Evolutionary conservation across 2,888 invertebrate species (phyloP), one percentile per base, ranked within the genome.

Genomic region (Papilio protenor): DNA sequence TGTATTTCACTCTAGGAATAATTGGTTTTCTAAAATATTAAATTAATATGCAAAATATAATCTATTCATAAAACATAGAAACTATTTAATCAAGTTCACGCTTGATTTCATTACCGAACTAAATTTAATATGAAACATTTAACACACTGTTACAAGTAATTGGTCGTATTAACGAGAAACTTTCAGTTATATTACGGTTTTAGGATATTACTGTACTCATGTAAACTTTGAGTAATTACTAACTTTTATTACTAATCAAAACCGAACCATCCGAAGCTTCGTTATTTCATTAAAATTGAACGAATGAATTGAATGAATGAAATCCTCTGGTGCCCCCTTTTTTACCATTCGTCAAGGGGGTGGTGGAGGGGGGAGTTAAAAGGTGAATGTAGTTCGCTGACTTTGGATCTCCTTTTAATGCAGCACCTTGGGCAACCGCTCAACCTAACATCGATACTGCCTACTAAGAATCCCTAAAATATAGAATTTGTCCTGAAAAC

Each of bases 171-270:
- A 45, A 69, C 69, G 45, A 45, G 47, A 5, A 70, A 47, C 70
- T 47, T 70, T 70, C 47, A 14, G 16, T 47, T 70, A 70, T 70
- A 70, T 70, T 70, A 70, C 70, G 47, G 70, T 70, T 70, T 47
- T 70, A 70, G 23, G 23, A 21, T 14, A 47, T 70, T 49, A 70
- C 47, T 69, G 16, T 21, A 23, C 70, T 21, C 47, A 49, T 70
- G 21, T 47, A 49, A 70, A 49, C 47, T 45, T 11, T 18, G 18
- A 40, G n/a, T 73, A 33, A 73, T 27, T 16, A 27, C 52, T 52
- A 57, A 55, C 40, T 72, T 73, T 55, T 33, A 40, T 73, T 57
- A 18, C 66, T n/a, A 18, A 18, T 66, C 40, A 6, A 64, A 33
- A 64, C 21, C 8, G n/a, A n/a, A n/a, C n/a, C 10, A n/a, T 49